Percentiles rank a stretch among this genome's conserved stretches.
Evolutionary conservation across 2,888 invertebrate species (phyloP).

Genomic region (Hypolimnas misippus): DNA sequence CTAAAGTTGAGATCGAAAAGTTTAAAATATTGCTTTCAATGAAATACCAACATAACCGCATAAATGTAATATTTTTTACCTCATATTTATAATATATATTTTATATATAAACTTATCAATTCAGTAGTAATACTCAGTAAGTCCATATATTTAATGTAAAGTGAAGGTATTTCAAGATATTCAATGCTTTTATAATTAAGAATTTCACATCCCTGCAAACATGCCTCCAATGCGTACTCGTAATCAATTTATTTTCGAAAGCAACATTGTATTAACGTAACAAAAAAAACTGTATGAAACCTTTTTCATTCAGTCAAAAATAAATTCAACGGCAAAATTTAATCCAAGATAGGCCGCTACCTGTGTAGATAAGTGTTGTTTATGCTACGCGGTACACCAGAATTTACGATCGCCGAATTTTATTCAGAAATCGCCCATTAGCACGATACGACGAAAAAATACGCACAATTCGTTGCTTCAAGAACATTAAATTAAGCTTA

Average conservation of each 20-base stretch:
- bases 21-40: slow-evolving; percentile 22
- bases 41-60: background rate
- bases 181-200: too few relatives aligned
- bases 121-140: too few relatives aligned
- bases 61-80: background rate
- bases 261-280: background rate
- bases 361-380: slow-evolving; percentile 71
- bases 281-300: slow-evolving; percentile 22
- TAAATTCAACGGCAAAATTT: slow-evolving; percentile 51
- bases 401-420: slow-evolving; percentile 71
- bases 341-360: slow-evolving; percentile 62
- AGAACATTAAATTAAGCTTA: slow-evolving; percentile 74
- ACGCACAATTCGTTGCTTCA: slow-evolving; percentile 70
- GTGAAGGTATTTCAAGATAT: too few relatives aligned
- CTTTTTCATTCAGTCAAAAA: slow-evolving; percentile 35
- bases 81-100: too few relatives aligned
- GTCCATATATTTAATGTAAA: too few relatives aligned
- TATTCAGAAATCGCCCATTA: slow-evolving; percentile 73
- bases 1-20: slow-evolving; percentile 29
- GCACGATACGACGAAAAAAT: slow-evolving; percentile 68
- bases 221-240: too few relatives aligned
- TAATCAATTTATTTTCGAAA: background rate
- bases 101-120: too few relatives aligned
- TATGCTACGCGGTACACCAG: slow-evolving; percentile 62
- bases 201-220: background rate